Percentiles rank a stretch among this genome's conserved stretches.
phyloP scores from a whole-genome alignment of 1,140 invertebrate genomes.

The Sitophilus oryzae region DNA sequence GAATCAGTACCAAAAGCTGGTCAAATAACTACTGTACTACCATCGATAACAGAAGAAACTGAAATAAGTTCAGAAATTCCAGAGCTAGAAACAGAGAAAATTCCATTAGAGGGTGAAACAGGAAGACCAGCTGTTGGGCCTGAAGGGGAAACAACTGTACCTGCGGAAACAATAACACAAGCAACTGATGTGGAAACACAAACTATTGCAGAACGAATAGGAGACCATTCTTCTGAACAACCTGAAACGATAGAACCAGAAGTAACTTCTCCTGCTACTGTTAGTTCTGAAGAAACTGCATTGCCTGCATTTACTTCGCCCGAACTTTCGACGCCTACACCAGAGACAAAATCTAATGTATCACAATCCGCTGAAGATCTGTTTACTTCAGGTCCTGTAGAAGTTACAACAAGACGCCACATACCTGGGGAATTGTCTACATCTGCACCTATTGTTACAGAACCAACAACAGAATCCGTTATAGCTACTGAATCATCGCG shows the following conservation, averaged over 20 bases:
- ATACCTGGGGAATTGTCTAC: slow-evolving; percentile 34
- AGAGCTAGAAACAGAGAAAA: too few species aligned
- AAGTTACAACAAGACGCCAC: slow-evolving; percentile 18
- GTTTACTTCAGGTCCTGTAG: slow-evolving; percentile 27
- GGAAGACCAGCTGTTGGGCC: too few species aligned
- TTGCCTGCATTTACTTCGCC: background rate
- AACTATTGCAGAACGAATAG: too few species aligned
- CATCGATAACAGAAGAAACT: background rate
- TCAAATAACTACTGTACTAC: too few species aligned
- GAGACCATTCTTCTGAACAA: too few species aligned
- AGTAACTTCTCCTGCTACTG: slow-evolving; percentile 12
- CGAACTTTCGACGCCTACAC: background rate
- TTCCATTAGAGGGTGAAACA: too few species aligned
- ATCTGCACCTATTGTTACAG: slow-evolving; percentile 19
- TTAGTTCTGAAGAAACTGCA: background rate
- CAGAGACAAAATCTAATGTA: slow-evolving; percentile 5
- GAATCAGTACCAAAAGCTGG: too few species aligned
- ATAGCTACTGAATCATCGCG: slow-evolving; percentile 28
- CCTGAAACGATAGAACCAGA: background rate
- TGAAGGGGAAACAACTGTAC: too few species aligned
- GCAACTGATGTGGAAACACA: too few species aligned
- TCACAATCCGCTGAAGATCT: slow-evolving; percentile 11
- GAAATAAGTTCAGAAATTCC: too few species aligned
- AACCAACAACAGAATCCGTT: slow-evolving; percentile 23
- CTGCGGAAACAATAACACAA: too few species aligned